Base-by-base conservation (phyloP, 2,797 vertebrate species). In the Natrix natrix region DNA sequence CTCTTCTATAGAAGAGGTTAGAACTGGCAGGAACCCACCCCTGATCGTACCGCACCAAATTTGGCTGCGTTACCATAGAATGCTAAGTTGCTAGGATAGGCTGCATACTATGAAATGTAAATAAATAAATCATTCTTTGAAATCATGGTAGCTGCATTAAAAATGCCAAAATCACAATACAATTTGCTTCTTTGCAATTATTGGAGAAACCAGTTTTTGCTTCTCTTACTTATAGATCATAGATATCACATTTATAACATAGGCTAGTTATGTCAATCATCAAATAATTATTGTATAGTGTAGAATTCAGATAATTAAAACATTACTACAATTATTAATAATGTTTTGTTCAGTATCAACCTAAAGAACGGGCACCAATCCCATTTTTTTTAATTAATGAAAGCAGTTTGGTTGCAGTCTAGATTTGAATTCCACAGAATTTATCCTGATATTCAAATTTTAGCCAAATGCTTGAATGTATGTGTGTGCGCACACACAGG, bases 321-420 rank as follows among this genome's bases (percentile, higher is more conserved):
- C 43, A 87, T 91, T 8, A 8, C 7, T 69, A 52, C n/a, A 43
- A 28, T 10, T 37, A 48, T 60, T 37, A 90, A 54, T 5, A 26
- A 26, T 48, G 54, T 11, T 57, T 48, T 37, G 59, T 55, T 37
- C 91, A 60, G 6, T 37, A 59, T 52, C 20, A 52, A 43, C 11
- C 48, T 57, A 3, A 93, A 0, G 37, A 66, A 88, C 0, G 63
- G 5, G 14, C 48, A 83, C 28, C 88, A 54, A 91, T 0, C 7
- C 1, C 86, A 8, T 6, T 22, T 12, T 89, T 63, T 4, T 37
- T 1, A 37, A 20, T 86, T 43, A 94, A 91, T 57, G 32, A 93
- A 92, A 90, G 57, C 2, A 88, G 43, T 4, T 93, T 69, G 92
- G n/a, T 52, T 91, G 83, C 61, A 94, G 20, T 5, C 43, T 89